These are phyloP conservation scores for Pentalonia nigronervosa DNA, from an alignment of 1,140 invertebrate genomes.

Conservation along the genomic window DNA sequence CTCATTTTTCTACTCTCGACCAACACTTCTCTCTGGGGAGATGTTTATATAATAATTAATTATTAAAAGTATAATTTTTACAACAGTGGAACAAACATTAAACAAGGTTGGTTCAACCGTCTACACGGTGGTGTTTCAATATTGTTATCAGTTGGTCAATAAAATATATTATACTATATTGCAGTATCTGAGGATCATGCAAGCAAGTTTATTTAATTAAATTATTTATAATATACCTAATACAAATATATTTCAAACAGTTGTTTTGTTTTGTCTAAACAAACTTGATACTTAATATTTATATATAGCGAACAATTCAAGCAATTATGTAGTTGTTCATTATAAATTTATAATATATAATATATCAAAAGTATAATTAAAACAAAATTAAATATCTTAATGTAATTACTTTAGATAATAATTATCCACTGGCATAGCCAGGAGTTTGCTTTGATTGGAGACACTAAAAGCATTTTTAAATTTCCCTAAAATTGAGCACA, in stretches of 20 bases:
- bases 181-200: background rate
- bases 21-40: background rate
- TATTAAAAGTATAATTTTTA: background rate
- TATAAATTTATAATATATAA: background rate
- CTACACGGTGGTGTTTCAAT: background rate
- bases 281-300: background rate
- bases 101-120: background rate
- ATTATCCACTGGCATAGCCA: background rate
- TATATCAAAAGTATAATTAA: background rate
- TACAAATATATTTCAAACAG: background rate
- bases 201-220: background rate
- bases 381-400: background rate
- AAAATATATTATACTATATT: background rate
- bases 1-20: background rate
- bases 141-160: background rate
- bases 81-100: background rate
- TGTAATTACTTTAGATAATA: background rate
- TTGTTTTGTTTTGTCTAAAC: background rate
- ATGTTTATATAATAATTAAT: background rate
- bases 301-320: background rate
- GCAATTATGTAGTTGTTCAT: background rate
- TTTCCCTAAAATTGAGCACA: background rate
- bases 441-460: background rate
- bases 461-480: background rate
- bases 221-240: background rate